A percentile compares a stretch with the other conserved stretches of the same genome.
phyloP scores from a whole-genome alignment of 2,888 invertebrate species.

The Willowsia nigromaculata region DNA sequence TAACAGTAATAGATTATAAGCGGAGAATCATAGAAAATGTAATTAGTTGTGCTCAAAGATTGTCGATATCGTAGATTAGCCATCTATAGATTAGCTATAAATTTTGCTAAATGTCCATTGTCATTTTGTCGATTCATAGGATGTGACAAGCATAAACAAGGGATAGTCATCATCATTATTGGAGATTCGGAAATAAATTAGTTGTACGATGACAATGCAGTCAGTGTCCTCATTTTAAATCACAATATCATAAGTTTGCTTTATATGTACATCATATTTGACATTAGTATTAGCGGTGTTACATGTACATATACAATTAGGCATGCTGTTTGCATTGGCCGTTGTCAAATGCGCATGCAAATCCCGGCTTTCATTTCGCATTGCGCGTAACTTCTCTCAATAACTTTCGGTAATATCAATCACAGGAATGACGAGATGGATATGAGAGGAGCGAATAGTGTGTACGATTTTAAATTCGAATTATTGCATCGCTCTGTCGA shows the following conservation, averaged over 20 bases:
- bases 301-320: too few relatives aligned
- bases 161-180: neutral
- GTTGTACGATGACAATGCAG: neutral
- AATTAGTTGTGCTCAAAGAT: neutral
- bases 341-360: too few relatives aligned
- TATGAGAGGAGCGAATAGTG: neutral
- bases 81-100: too few relatives aligned
- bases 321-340: too few relatives aligned
- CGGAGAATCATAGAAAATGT: neutral
- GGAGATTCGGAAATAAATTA: conserved; percentile 14
- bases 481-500: neutral
- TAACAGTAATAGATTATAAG: neutral
- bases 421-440: neutral
- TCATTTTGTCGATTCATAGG: neutral
- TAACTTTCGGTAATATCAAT: conserved; percentile 13
- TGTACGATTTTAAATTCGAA: neutral
- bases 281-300: too few relatives aligned
- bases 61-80: neutral
- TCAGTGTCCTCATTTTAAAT: conserved; percentile 14
- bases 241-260: neutral
- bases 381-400: too few relatives aligned
- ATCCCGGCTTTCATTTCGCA: too few relatives aligned
- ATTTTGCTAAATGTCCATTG: neutral
- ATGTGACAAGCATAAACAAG: conserved; percentile 29
- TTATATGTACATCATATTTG: too few relatives aligned